These are phyloP conservation scores for Calyptomena viridis DNA, from an alignment of 2,113 vertebrate genomes.

Conservation along the genomic window DNA sequence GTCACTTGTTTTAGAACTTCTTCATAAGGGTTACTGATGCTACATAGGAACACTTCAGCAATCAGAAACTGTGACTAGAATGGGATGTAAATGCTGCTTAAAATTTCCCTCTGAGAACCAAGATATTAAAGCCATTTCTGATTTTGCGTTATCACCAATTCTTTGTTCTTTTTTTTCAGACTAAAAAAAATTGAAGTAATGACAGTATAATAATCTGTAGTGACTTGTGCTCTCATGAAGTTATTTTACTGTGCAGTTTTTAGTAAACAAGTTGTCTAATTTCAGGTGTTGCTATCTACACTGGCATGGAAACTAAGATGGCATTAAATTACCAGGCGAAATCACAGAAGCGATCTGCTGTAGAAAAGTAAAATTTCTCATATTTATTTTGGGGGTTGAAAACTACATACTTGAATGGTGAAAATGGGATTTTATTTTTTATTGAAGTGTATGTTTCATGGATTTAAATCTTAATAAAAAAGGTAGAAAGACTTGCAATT, in stretches of 20 bases:
- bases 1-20: neutral
- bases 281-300: constrained; percentile 93
- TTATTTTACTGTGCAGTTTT: neutral
- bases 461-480: neutral
- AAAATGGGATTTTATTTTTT: neutral
- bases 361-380: constrained; percentile 89
- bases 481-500: neutral
- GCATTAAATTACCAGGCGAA: constrained; percentile 97
- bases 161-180: neutral
- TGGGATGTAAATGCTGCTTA: neutral
- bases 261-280: constrained; percentile 12
- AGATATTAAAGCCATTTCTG: neutral
- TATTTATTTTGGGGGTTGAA: neutral
- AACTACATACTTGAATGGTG: neutral
- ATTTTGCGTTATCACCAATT: neutral
- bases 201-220: neutral
- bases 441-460: neutral
- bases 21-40: neutral
- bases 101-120: neutral
- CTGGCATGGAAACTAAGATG: constrained; percentile 99
- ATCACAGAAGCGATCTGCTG: constrained; percentile 96
- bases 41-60: neutral
- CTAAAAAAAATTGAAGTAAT: neutral
- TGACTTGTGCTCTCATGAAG: neutral
- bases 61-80: neutral